phyloP scores from a whole-genome alignment of 2,888 invertebrate species.

The Eilema caniola region DNA sequence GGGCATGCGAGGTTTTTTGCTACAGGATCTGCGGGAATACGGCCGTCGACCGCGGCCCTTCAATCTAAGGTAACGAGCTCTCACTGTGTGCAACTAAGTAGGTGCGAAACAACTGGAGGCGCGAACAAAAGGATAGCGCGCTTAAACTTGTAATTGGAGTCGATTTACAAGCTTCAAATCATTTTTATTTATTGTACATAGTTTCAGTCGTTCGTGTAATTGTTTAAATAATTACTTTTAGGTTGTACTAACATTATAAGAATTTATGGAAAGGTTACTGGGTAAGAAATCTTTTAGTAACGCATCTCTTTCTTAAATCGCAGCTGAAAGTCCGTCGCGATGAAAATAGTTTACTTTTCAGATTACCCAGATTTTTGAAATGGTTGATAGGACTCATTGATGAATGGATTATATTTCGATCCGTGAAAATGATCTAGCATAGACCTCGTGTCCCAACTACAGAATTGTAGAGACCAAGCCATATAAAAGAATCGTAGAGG shows the following conservation, averaged over 20 bases:
- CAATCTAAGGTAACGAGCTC: slow-evolving; percentile 81
- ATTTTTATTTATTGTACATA: slow-evolving; percentile 1
- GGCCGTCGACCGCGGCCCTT: slow-evolving; percentile 81
- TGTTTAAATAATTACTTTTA: not conserved
- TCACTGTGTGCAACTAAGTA: slow-evolving; percentile 72
- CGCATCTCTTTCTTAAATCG: not conserved
- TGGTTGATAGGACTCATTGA: not conserved
- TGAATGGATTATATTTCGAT: not conserved
- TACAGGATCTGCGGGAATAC: slow-evolving; percentile 65
- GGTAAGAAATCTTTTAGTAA: not conserved
- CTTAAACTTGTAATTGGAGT: slow-evolving; percentile 39
- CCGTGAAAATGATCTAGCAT: not conserved
- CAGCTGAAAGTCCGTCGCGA: not conserved
- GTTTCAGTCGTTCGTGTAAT: slow-evolving; percentile 28
- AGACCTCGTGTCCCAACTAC: not conserved
- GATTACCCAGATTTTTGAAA: not conserved
- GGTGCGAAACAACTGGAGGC: slow-evolving; percentile 78
- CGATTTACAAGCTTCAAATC: slow-evolving; percentile 35
- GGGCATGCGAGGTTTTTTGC: slow-evolving; percentile 54
- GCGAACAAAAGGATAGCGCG: slow-evolving; percentile 72
- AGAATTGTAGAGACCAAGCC: not conserved
- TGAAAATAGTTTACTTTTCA: not conserved
- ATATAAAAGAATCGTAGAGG: not conserved
- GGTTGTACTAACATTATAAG: not conserved
- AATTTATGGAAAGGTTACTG: not conserved